Conservation (phyloP, 2,797 vertebrate genomes). For the Labeo calbasu region DNA sequence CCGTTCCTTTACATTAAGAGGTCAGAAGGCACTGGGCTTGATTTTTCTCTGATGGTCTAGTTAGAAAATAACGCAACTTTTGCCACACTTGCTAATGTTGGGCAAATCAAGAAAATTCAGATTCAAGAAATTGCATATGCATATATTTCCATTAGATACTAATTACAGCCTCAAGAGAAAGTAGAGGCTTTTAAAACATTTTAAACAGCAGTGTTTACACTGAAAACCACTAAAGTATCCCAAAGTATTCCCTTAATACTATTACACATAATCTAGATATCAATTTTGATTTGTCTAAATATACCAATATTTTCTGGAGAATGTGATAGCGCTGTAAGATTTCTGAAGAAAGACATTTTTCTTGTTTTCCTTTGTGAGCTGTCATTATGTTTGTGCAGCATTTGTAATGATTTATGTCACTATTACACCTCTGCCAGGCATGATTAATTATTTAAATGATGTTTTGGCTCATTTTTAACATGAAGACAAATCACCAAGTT, state of each 20-base stretch:
- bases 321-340: constrained; percentile 6
- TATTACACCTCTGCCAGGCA: constrained; percentile 41
- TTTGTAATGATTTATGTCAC: constrained; percentile 48
- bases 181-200: background rate
- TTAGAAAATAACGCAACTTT: background rate
- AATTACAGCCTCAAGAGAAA: too few species aligned
- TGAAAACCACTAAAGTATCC: background rate
- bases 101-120: background rate
- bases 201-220: background rate
- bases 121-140: background rate
- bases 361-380: constrained; percentile 32
- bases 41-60: constrained; percentile 29
- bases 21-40: constrained; percentile 29
- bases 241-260: background rate
- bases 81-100: background rate
- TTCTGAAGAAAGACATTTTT: constrained; percentile 11
- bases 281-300: constrained; percentile 27
- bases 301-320: constrained; percentile 3
- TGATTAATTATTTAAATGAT: constrained; percentile 49
- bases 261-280: background rate
- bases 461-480: constrained; percentile 29
- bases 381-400: constrained; percentile 34
- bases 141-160: too few species aligned
- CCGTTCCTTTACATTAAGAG: constrained; percentile 37
- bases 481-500: constrained; percentile 13